These are phyloP conservation scores for Smittia aterrima DNA, from an alignment of 2,888 invertebrate species.

Conservation along the genomic window DNA sequence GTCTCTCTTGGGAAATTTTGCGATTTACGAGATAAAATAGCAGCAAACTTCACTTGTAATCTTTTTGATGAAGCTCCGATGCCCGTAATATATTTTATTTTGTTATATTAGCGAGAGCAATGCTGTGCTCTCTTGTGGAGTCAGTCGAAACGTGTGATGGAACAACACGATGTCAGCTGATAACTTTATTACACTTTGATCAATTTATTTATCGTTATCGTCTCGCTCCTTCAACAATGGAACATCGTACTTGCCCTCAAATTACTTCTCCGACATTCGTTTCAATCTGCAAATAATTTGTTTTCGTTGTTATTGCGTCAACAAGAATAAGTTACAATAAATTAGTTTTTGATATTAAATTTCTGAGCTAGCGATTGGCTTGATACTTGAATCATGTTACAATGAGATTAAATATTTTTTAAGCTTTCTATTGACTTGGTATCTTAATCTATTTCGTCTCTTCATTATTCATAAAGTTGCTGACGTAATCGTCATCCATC, in stretches of 20 bases:
- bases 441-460: too few relatives aligned
- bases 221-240: not conserved
- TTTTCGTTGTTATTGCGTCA: not conserved
- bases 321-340: not conserved
- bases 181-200: conserved; percentile 20
- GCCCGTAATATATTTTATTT: not conserved
- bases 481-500: too few relatives aligned
- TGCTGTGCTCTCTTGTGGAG: not conserved
- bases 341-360: not conserved
- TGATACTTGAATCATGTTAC: too few relatives aligned
- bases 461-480: too few relatives aligned
- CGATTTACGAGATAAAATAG: not conserved
- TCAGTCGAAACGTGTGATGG: not conserved
- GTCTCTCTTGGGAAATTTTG: conserved; percentile 10
- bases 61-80: not conserved
- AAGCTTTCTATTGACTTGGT: too few relatives aligned
- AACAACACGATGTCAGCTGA: not conserved
- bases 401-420: too few relatives aligned
- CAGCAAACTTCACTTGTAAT: not conserved
- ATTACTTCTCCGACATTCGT: conserved; percentile 4
- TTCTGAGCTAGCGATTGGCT: too few relatives aligned
- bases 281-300: conserved; percentile 8
- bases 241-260: not conserved
- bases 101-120: not conserved
- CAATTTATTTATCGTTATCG: not conserved